Evolutionary conservation across 1,140 invertebrate genomes (phyloP), one percentile per base, ranked within the genome.

Genomic region (Pseudobourletiella spinata): DNA sequence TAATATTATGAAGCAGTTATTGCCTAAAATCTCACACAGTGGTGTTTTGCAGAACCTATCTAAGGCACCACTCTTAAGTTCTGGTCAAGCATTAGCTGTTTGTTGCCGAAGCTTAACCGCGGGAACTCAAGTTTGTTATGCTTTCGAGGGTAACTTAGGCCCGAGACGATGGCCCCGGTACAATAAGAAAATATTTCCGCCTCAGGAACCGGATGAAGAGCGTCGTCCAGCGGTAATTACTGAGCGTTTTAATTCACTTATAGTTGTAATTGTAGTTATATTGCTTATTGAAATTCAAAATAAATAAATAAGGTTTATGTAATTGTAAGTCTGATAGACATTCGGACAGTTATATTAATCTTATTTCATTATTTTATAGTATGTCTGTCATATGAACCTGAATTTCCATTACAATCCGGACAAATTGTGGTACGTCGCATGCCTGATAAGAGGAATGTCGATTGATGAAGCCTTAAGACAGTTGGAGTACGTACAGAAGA

Each of bases 401-500:
- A 88, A 93, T 72, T 83, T 96, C 50, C 92, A 93, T 77, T 95
- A 95, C 71, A 89, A 87, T 71, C 87, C 86, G 0, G 84, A 88
- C 68, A 95, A 94, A 73, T 84, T 96, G 83, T 95, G 89, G 89
- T 96, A 94, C 70, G 81, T 93, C 32, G 88, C 91, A 2, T 77
- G 75, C 68, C 81, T 95, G 69, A 83, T 96, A 6, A 79, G 93
- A 70, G 95, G 95, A 11, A 87, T 97, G 87, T 79, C 85, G 24
- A 83, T 97, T 1, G 93, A 97, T 77, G 92, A 97, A 78, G 94
- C 95, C 43, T 71, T 96, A 1, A 91, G 88, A 75, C 91, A 96
- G 74, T 76, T 96, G 2, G 85, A 82, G 70, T 95, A 92, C 79
- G 76, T 91, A 1, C 73, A 80, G 6, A 87, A 84, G 67, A 95